Base-by-base conservation (phyloP, 2,797 vertebrate species). In the Valencia hispanica region DNA sequence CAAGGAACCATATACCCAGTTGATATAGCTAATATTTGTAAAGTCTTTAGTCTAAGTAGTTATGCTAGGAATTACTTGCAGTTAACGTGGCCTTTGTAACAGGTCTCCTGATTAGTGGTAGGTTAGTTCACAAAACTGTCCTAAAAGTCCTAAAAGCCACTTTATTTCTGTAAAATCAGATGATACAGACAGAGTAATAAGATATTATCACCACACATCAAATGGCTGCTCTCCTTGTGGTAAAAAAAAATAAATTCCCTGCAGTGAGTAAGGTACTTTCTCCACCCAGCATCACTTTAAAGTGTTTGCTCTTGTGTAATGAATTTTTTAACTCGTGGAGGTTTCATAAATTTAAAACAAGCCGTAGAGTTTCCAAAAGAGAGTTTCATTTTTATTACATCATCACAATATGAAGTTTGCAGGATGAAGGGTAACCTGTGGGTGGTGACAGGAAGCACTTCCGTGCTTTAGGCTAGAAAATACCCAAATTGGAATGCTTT, bases 341-440 rank as follows among this genome's bases (percentile, higher is more conserved):
- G 57, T 47, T 47, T 61, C 20, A 63, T 57, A 73, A 34, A 48
- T 47, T 27, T 34, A 47, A 45, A 73, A 73, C 65, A 20, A 25
- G n/a, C 18, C 41, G 11, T 34, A 63, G 41, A 34, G 41, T 61
- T 73, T 32, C 4, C n/a, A 47, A 22, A 61, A 47, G 43, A 61
- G 59, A 41, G 39, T 57, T 73, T 73, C 57, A 41, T 68, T n/a
- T 43, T 68, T 39, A 68, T 43, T 68, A 68, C 65, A 68, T 73
- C 70, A 71, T 39, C 32, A n/a, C 48, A 70, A 70, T 70, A 20
- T 53, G 32, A 51, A 70, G 30, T 70, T 34, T 48, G 17, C 20
- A 70, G 32, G 22, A 36, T 53, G 70, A 36, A 20, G 48, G 48
- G 32, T 27, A 39, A 71, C 27, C 32, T 32, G 32, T 71, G 69